phyloP scores from a whole-genome alignment of 2,797 vertebrate species.

The Scleropages formosus region DNA sequence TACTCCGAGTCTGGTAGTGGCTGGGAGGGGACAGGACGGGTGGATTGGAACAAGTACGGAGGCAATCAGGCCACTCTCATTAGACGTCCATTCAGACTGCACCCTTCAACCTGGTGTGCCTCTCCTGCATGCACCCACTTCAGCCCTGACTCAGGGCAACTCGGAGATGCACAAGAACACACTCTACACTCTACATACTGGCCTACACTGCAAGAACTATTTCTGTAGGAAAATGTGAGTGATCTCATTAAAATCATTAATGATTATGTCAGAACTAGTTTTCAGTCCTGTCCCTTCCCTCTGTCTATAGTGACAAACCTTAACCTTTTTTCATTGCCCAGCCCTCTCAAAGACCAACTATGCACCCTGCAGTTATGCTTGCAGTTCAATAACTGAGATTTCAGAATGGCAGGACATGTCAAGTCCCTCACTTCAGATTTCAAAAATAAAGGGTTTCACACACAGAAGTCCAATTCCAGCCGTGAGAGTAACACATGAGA shows the following conservation, averaged over 20 bases:
- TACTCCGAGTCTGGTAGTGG: slow-evolving; percentile 81
- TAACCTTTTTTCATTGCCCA: neutral
- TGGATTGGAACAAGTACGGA: neutral
- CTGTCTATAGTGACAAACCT: too few species aligned
- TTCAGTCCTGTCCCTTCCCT: neutral
- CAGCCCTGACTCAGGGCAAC: neutral
- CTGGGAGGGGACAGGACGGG: slow-evolving; percentile 56
- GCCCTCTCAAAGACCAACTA: slow-evolving; percentile 9
- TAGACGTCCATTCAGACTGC: neutral
- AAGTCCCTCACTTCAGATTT: slow-evolving; percentile 38
- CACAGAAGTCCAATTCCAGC: slow-evolving; percentile 41
- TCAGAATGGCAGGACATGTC: slow-evolving; percentile 35
- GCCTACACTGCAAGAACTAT: neutral
- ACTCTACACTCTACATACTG: neutral
- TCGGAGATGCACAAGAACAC: neutral
- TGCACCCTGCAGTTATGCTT: slow-evolving; percentile 28
- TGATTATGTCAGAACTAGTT: neutral
- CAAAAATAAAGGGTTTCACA: slow-evolving; percentile 35
- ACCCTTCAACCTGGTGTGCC: neutral
- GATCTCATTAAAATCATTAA: neutral
- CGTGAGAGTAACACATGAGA: slow-evolving; percentile 31
- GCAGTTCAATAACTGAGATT: slow-evolving; percentile 28
- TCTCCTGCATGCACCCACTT: neutral
- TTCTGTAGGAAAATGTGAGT: too few species aligned
- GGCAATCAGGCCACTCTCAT: neutral